A percentile compares a stretch with the other conserved stretches of the same genome.
phyloP scores from a whole-genome alignment of 92 coral and sea anemone species.

The Phenganax subtilis region DNA sequence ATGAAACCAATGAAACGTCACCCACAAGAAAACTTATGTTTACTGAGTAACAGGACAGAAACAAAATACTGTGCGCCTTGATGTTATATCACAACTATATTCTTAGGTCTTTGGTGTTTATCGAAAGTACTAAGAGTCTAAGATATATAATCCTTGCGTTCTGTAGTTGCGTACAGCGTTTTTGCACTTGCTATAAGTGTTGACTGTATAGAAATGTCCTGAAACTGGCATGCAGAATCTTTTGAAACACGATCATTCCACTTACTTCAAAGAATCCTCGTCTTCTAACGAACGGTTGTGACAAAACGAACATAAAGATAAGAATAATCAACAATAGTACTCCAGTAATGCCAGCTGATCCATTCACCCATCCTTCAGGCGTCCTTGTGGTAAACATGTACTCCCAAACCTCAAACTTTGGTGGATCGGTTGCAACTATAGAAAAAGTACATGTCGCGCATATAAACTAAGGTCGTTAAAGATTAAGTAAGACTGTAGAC shows the following conservation, averaged over 20 bases:
- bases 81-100: too few relatives aligned
- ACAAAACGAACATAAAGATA: conserved; percentile 9
- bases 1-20: too few relatives aligned
- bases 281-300: conserved; percentile 31
- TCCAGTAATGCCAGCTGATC: conserved; percentile 38
- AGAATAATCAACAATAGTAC: conserved; percentile 26
- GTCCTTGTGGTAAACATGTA: conserved; percentile 33
- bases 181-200: too few relatives aligned
- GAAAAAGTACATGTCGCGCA: not conserved
- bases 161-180: too few relatives aligned
- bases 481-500: too few relatives aligned
- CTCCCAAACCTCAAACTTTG: conserved; percentile 24
- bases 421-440: conserved; percentile 25
- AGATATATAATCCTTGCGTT: too few relatives aligned
- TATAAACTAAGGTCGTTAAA: too few relatives aligned
- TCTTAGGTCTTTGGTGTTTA: too few relatives aligned
- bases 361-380: conserved; percentile 42
- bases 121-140: too few relatives aligned
- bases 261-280: conserved; percentile 32
- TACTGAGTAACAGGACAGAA: too few relatives aligned
- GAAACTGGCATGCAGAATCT: not conserved
- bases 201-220: conserved; percentile 18
- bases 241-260: not conserved
- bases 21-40: too few relatives aligned
- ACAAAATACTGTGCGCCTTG: too few relatives aligned